Conservation (phyloP, 2,888 invertebrate genomes). For the Callyntrura guangdongensis region DNA sequence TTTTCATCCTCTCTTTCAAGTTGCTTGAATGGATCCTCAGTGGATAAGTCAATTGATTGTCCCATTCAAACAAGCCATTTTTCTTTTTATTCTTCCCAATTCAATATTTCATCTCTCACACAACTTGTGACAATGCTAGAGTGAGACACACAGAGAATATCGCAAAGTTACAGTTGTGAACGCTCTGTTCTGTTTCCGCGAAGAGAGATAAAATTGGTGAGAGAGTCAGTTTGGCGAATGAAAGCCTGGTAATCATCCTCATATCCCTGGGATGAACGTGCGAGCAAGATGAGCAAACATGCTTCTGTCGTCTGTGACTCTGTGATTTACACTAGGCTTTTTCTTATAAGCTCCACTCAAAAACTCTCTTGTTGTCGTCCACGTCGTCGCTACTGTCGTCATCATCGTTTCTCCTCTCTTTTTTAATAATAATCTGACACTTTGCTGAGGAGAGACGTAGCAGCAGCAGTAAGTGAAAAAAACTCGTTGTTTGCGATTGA, state of each 20-base stretch:
- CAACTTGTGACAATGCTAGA: background rate
- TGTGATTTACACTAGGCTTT: no score
- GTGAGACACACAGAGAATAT: no score
- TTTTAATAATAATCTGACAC: background rate
- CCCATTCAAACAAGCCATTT: slow-evolving; percentile 49
- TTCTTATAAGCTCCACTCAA: no score
- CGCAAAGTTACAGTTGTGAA: background rate
- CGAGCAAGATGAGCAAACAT: no score
- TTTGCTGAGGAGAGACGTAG: background rate
- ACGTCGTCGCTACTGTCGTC: background rate
- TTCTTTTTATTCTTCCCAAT: slow-evolving; percentile 35
- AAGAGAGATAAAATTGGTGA: background rate
- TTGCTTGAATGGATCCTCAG: background rate
- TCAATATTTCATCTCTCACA: slow-evolving; percentile 31
- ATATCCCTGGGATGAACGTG: no score
- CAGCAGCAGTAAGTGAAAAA: background rate
- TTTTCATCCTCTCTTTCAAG: background rate
- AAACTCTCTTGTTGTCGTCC: background rate
- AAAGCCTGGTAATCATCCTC: no score
- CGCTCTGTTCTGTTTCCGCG: background rate
- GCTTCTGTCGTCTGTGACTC: no score
- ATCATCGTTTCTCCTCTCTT: background rate
- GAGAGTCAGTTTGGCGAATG: background rate
- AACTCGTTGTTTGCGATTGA: background rate
- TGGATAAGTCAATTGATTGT: slow-evolving; percentile 52